Base-by-base conservation (phyloP, 1,140 invertebrate species). In the Phymastichus coffea region DNA sequence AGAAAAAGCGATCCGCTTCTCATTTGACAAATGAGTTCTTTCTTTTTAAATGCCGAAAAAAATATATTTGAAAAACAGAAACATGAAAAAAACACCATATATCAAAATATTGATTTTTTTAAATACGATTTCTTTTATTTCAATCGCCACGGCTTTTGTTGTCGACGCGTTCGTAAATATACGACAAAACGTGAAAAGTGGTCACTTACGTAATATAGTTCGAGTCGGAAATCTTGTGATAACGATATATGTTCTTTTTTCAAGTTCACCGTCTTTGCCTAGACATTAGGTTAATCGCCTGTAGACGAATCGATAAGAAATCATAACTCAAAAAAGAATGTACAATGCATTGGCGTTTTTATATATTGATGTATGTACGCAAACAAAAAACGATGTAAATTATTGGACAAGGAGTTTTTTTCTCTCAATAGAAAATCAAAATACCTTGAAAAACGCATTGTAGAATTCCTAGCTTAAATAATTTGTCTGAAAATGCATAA, bases 1-100 rank as follows among this genome's bases (percentile, higher is more conserved):
- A 54, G 65, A 64, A 66, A 70, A 68, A 73, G 59, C 66, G 44
- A 70, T 58, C 48, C n/a, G 35, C 38, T 54, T 48, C 49, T 63
- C 25, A 37, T 37, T 47, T 35, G 8, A 37, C 17, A 37, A 37
- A 53, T 33, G 7, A 46, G 33, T 23, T 46, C n/a, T n/a, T n/a
- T 14, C 15, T 54, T 49, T 49, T 6, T 48, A 58, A 63, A 55
- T 43, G 28, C n/a, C 37, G 46, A 53, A 1, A 8, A n/a, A 8
- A 37, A 41, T 40, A 43, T 33, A 43, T 51, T 23, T 28, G 14
- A 49, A 38, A 23, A 49, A 15, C 15, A 60, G 46, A 19, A 53
- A 60, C 43, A 30, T 26, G 37, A 54, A 63, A n/a, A n/a, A n/a
- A 53, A 30, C n/a, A 4, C 23, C 17, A n/a, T 41, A 51, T 44